Evolutionary conservation across 2,888 invertebrate genomes (phyloP).

Genomic region (Fragum whitleyi): DNA sequence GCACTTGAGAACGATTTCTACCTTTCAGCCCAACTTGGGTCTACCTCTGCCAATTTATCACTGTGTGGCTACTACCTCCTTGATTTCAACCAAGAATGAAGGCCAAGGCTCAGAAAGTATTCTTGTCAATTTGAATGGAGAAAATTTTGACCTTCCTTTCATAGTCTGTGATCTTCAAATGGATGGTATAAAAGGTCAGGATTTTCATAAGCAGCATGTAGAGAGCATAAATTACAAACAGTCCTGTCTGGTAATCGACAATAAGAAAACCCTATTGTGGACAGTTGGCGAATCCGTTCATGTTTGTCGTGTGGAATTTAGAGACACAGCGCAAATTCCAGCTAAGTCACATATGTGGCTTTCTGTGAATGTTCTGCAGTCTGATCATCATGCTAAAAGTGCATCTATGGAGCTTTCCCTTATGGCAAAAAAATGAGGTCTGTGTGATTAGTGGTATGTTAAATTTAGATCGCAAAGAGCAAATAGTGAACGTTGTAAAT

Average conservation of each 20-base stretch:
- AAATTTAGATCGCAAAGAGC: not conserved
- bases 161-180: conserved; percentile 24
- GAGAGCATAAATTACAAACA: conserved; percentile 29
- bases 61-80: conserved; percentile 23
- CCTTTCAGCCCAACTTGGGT: conserved; percentile 3
- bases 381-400: conserved; percentile 4
- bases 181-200: conserved; percentile 33
- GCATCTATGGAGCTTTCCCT: conserved; percentile 23
- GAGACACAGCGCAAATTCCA: conserved; percentile 7
- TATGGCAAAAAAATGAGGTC: conserved; percentile 15
- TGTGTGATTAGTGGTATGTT: conserved; percentile 14
- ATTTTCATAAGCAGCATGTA: conserved; percentile 24
- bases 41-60: not conserved
- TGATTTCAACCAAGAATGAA: conserved; percentile 24
- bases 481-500: conserved; percentile 18
- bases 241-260: conserved; percentile 18
- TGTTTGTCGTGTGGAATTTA: conserved; percentile 26
- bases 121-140: not conserved
- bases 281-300: conserved; percentile 17
- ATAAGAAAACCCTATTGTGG: conserved; percentile 14
- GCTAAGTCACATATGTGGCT: conserved; percentile 10
- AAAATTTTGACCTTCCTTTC: conserved; percentile 14
- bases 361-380: conserved; percentile 18
- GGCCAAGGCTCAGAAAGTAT: conserved; percentile 4
- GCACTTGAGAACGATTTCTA: conserved; percentile 30